These are phyloP conservation scores for Myiotriccus ornatus DNA, from an alignment of 2,797 vertebrate genomes.

Conservation along the genomic window DNA sequence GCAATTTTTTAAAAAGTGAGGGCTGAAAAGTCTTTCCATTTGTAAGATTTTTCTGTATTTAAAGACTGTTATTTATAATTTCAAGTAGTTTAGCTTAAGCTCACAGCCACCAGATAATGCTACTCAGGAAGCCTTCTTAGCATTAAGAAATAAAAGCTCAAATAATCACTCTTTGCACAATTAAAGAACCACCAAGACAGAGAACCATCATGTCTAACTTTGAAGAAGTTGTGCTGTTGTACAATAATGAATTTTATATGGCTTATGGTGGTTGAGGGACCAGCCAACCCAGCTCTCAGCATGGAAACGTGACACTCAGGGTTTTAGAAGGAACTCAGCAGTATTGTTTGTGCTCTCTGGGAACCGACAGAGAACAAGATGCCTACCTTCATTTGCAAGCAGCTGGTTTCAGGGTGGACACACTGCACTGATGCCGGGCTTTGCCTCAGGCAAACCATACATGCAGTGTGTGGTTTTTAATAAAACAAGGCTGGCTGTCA, in stretches of 20 bases:
- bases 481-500: not conserved
- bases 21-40: not conserved
- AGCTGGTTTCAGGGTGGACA: not conserved
- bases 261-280: not conserved
- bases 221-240: not conserved
- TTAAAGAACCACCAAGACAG: not conserved
- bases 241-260: not conserved
- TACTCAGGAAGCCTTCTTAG: not conserved
- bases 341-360: not conserved
- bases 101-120: not conserved
- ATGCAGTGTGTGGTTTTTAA: not conserved
- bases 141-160: not conserved
- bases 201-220: not conserved
- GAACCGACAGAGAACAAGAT: not conserved
- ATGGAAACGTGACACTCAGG: fast-evolving
- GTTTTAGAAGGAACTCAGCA: not conserved
- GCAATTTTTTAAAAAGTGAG: not conserved
- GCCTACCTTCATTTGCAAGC: not conserved
- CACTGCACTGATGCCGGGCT: not conserved
- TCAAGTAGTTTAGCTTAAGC: not conserved
- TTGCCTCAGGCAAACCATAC: not conserved
- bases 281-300: not conserved
- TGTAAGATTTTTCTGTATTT: not conserved
- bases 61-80: not conserved
- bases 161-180: not conserved